Evolutionary conservation across 2,888 invertebrate genomes (phyloP), one percentile per base, ranked within the genome.

Genomic region (Drosophila nigricruria): DNA sequence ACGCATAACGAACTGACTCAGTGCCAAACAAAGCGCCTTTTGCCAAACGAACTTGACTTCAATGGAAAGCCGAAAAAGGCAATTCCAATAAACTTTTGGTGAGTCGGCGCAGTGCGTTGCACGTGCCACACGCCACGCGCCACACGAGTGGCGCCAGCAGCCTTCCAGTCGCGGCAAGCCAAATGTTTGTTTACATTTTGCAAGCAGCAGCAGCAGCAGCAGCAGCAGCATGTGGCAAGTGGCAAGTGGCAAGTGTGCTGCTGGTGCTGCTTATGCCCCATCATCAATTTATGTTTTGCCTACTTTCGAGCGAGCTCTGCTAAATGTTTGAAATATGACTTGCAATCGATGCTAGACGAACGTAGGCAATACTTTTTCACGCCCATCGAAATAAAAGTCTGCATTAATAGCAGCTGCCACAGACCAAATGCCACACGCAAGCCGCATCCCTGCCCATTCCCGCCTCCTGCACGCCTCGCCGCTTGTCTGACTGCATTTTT

Each of bases 181-280:
- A 69, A 81, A 81, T 83, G 88, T 83, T 83, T 83, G 83, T 83
- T 83, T 77, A 77, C 77, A 73, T 77, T 77, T 77, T 78, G 74
- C 63, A 65, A 32, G 53, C n/a, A 6, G 34, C 20, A 34, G 34
- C 47, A 23, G 30, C 59, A 40, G 47, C 12, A 32, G 50, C 30
- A 32, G n/a, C 56, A 18, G 47, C 20, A 9, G 42, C 32, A 50
- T 53, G 53, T 53, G 36, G 50, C 52, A n/a, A n/a, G n/a, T n/a
- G n/a, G n/a, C 56, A 34, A 5, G 50, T 25, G 16, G 36, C 43
- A 34, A 16, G 38, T 9, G 52, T 5, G 20, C 23, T 32, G 42
- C 38, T 10, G 6, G 49, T 5, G 20, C 23, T 32, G 42, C 38
- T 10, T 12, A 12, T 63, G 57, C 20, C 50, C 50, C 20, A 52